phyloP scores from a whole-genome alignment of 2,888 invertebrate genomes.

The Neoascia interrupta region DNA sequence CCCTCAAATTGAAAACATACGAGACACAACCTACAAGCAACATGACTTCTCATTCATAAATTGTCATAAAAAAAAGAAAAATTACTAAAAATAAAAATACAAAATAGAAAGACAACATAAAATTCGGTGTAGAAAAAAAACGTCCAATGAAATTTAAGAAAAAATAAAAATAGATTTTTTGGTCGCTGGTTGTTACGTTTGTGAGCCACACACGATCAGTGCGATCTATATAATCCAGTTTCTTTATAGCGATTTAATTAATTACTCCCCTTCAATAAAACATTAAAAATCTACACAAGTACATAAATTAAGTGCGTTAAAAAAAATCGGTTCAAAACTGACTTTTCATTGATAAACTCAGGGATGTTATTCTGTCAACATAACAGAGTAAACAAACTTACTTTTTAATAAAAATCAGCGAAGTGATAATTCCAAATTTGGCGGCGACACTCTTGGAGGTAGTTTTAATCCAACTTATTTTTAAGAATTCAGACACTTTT shows the following conservation, averaged over 20 bases:
- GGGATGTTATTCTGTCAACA: background rate
- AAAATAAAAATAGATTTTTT: conserved; percentile 16
- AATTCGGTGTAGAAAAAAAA: background rate
- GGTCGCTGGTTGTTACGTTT: no score
- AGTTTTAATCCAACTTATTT: conserved; percentile 38
- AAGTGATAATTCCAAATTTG: conserved; percentile 49
- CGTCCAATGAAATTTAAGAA: background rate
- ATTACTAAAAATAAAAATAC: conserved; percentile 28
- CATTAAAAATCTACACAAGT: conserved; percentile 8
- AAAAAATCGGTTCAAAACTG: conserved; percentile 15
- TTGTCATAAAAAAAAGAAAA: conserved; percentile 32
- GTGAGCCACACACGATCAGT: no score
- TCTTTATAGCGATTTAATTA: conserved; percentile 46
- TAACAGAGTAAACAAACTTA: conserved; percentile 18
- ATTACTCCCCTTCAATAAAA: conserved; percentile 27
- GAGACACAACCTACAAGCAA: background rate
- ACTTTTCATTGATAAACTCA: conserved; percentile 29
- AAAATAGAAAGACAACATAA: conserved; percentile 4
- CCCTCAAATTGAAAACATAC: conserved; percentile 4
- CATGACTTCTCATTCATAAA: conserved; percentile 40
- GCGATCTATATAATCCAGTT: background rate
- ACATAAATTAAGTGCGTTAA: conserved; percentile 23
- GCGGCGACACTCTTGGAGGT: background rate
- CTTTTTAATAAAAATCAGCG: conserved; percentile 23
- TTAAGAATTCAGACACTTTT: background rate